phyloP scores from a whole-genome alignment of 2,113 vertebrate genomes.

The Syngnathus typhle region DNA sequence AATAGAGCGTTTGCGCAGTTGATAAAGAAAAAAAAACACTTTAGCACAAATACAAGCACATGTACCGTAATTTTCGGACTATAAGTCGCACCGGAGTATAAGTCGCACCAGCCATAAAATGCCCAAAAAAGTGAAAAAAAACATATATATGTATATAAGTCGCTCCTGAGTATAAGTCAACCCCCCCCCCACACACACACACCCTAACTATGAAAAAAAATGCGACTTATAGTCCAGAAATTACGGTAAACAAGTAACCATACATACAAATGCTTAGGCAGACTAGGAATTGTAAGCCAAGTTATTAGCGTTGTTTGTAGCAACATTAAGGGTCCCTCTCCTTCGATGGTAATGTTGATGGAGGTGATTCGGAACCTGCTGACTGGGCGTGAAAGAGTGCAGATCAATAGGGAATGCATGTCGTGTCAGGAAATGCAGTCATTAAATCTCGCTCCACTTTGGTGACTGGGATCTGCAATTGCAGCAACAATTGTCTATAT shows the following conservation, averaged over 20 bases:
- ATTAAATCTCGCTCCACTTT: constrained; percentile 50
- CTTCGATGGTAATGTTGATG: constrained; percentile 58
- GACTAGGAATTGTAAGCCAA: constrained; percentile 24
- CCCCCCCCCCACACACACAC: too few species aligned
- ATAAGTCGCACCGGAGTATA: too few species aligned
- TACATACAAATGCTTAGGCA: too few species aligned
- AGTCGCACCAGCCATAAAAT: too few species aligned
- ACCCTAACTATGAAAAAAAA: too few species aligned
- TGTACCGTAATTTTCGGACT: too few species aligned
- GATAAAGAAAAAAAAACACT: neutral
- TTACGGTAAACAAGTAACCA: neutral
- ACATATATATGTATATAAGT: too few species aligned
- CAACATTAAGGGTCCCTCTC: constrained; percentile 38
- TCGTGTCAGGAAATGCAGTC: constrained; percentile 58
- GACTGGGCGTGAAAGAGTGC: constrained; percentile 31
- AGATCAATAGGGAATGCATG: constrained; percentile 55
- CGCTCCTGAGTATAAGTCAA: too few species aligned
- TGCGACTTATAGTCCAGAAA: too few species aligned
- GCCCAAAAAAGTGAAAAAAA: too few species aligned
- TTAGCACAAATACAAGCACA: neutral
- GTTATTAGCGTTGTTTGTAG: constrained; percentile 50
- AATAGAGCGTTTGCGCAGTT: neutral
- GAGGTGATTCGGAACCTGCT: constrained; percentile 58
- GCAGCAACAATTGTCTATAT: neutral
- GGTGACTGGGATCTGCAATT: constrained; percentile 17